Percentiles rank a stretch among this genome's conserved stretches.
phyloP scores from a whole-genome alignment of 1,140 invertebrate genomes.

The Macrosteles quadrilineatus region DNA sequence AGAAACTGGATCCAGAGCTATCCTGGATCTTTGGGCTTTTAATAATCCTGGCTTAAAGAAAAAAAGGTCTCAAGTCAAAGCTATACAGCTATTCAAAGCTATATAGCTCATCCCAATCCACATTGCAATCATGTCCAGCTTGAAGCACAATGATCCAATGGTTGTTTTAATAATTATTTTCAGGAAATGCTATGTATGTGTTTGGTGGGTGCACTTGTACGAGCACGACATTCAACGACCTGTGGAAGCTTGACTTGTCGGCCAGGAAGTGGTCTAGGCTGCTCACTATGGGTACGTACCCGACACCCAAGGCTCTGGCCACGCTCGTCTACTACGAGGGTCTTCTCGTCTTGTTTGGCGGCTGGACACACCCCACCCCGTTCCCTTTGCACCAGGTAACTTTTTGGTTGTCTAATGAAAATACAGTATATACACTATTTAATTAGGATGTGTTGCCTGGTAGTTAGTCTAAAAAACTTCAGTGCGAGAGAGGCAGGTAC shows the following conservation, averaged over 20 bases:
- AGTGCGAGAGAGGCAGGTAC: too few relatives aligned
- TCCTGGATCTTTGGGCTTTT: not conserved
- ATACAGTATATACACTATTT: too few relatives aligned
- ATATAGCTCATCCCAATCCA: not conserved
- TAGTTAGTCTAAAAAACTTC: too few relatives aligned
- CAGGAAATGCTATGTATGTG: conserved; percentile 83
- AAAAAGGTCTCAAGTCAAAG: conserved; percentile 14
- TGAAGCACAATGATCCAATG: conserved; percentile 27
- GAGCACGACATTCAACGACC: conserved; percentile 95
- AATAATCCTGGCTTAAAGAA: not conserved
- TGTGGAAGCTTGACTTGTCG: conserved; percentile 91
- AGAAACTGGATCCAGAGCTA: not conserved
- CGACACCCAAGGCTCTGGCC: conserved; percentile 94
- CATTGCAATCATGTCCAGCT: conserved; percentile 1
- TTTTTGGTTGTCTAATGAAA: not conserved
- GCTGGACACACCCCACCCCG: conserved; percentile 92
- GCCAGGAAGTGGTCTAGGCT: conserved; percentile 80
- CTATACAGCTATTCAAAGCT: too few relatives aligned
- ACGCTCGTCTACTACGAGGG: conserved; percentile 85
- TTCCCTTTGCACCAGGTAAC: conserved; percentile 84
- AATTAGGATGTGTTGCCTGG: too few relatives aligned
- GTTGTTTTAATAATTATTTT: conserved; percentile 34
- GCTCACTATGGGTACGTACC: conserved; percentile 83
- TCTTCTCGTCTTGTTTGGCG: conserved; percentile 87
- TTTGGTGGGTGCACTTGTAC: conserved; percentile 96